Percentiles rank a stretch among this genome's conserved stretches.
Conservation (phyloP, 2,797 vertebrate genomes). For the Bufotes viridis region DNA sequence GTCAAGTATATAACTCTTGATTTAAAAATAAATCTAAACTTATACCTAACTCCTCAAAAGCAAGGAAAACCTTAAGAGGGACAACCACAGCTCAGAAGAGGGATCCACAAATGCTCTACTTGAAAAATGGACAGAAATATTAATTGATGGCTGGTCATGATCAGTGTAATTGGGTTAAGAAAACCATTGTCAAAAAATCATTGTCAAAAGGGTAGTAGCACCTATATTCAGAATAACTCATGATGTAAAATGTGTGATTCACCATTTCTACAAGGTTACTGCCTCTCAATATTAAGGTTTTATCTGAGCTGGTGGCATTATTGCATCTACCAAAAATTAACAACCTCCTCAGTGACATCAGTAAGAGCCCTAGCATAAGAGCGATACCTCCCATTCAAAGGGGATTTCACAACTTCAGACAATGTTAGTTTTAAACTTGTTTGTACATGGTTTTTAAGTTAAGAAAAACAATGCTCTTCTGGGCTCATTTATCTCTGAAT, state of each 20-base stretch:
- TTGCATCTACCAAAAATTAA: neutral
- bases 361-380: neutral
- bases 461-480: neutral
- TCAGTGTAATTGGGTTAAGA: neutral
- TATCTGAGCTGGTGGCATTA: neutral
- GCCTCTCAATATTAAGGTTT: neutral
- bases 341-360: neutral
- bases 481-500: neutral
- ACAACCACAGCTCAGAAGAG: neutral
- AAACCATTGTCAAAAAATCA: neutral
- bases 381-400: neutral
- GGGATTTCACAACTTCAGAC: neutral
- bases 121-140: conserved; percentile 4
- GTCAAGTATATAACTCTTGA: conserved; percentile 69
- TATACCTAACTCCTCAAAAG: conserved; percentile 62
- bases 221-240: neutral
- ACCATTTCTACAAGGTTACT: neutral
- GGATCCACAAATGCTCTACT: neutral
- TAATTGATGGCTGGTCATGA: neutral
- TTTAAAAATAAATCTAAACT: conserved; percentile 68
- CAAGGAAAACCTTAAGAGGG: neutral
- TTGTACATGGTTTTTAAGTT: neutral
- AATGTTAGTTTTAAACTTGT: neutral
- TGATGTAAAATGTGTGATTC: neutral
- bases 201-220: neutral